Percentiles rank a stretch among this genome's conserved stretches.
Evolutionary conservation across 2,113 vertebrate genomes (phyloP).

Genomic region (Emydura subglobosa): DNA sequence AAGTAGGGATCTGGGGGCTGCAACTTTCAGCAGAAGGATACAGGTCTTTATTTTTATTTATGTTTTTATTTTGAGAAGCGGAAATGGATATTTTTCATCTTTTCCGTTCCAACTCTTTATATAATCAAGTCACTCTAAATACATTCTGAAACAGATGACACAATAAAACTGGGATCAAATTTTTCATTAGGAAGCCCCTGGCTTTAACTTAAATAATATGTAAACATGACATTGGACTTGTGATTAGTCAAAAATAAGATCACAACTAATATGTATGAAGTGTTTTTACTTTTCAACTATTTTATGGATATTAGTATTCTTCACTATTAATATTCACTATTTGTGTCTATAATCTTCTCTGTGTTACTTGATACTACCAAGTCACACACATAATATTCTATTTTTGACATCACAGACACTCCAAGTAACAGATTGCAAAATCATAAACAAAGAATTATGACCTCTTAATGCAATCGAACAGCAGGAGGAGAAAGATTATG

Average conservation of each 20-base stretch:
- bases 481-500: constrained; percentile 7
- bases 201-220: background rate
- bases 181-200: background rate
- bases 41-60: background rate
- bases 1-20: background rate
- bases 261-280: background rate
- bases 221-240: background rate
- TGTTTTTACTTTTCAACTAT: background rate
- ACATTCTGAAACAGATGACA: background rate
- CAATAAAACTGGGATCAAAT: background rate
- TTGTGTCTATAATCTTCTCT: background rate
- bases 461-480: constrained; percentile 27
- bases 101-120: background rate
- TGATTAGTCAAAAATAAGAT: background rate
- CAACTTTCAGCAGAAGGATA: background rate
- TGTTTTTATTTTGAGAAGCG: background rate
- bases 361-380: constrained; percentile 11
- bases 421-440: constrained; percentile 8
- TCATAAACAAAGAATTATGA: constrained; percentile 59
- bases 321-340: background rate
- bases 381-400: background rate
- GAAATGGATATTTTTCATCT: background rate
- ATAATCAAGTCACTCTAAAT: background rate
- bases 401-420: constrained; percentile 13
- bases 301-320: background rate